A percentile compares a stretch with the other conserved stretches of the same genome.
Evolutionary conservation across 2,888 invertebrate genomes (phyloP).

Genomic region (Lycocerus yunnanus): DNA sequence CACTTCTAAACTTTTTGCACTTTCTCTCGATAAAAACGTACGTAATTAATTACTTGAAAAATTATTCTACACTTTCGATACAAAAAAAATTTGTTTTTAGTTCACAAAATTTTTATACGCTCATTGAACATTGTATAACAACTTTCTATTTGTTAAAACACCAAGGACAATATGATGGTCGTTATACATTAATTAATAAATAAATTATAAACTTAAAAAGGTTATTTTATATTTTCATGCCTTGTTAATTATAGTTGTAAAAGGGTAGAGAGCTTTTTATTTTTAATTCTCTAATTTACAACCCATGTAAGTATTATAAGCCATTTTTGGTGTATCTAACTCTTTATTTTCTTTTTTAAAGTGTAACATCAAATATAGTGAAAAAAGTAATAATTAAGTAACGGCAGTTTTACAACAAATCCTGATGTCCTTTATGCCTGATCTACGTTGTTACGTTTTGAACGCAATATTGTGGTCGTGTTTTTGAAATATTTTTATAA

Average conservation of each 20-base stretch:
- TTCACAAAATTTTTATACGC: neutral
- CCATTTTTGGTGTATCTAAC: neutral
- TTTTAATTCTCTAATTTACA: neutral
- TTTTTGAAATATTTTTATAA: neutral
- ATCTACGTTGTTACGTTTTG: too few species aligned
- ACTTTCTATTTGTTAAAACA: neutral
- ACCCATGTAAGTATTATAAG: neutral
- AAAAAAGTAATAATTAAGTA: neutral
- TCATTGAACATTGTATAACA: neutral
- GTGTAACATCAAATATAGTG: neutral
- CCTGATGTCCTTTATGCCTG: too few species aligned
- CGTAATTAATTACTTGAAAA: neutral
- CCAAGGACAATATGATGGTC: neutral
- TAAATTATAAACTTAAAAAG: neutral
- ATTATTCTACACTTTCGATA: neutral
- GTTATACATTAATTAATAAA: neutral
- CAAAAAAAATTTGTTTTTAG: neutral
- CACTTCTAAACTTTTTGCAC: neutral
- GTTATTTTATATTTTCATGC: neutral
- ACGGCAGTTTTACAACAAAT: too few species aligned
- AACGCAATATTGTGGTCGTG: neutral
- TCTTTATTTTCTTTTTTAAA: neutral
- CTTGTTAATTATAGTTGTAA: neutral
- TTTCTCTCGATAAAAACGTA: neutral
- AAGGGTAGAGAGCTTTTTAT: neutral